Percentiles rank a stretch among this genome's conserved stretches.
phyloP scores from a whole-genome alignment of 1,140 invertebrate species.

The Coelopa frigida region DNA sequence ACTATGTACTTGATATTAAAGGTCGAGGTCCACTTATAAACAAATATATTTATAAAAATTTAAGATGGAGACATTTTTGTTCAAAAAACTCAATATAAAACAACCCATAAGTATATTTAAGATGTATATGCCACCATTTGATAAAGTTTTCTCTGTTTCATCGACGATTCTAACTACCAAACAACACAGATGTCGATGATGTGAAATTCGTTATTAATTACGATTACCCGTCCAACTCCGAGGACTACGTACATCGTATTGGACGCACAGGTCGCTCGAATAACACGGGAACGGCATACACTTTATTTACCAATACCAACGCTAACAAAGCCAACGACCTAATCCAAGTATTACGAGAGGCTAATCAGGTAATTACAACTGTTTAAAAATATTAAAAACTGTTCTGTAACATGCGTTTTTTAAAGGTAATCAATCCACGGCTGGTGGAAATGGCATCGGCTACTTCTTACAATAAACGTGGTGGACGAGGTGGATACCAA shows the following conservation, averaged over 20 bases:
- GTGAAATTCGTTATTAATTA: constrained; percentile 99
- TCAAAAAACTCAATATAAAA: constrained; percentile 24
- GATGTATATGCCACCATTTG: constrained; percentile 5
- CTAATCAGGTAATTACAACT: constrained; percentile 70
- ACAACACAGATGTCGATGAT: constrained; percentile 90
- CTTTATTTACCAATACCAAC: constrained; percentile 93
- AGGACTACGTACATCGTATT: constrained; percentile 99
- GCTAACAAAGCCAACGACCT: constrained; percentile 88
- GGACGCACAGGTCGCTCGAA: constrained; percentile 93
- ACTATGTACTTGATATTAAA: constrained; percentile 27
- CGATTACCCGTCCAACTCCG: constrained; percentile 97
- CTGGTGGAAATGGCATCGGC: constrained; percentile 50
- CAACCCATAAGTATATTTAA: too few relatives aligned
- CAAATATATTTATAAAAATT: constrained; percentile 3
- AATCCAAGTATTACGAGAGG: constrained; percentile 86
- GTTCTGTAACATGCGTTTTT: not conserved
- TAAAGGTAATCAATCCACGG: constrained; percentile 53
- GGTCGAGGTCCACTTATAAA: constrained; percentile 45
- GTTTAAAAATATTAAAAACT: constrained; percentile 4
- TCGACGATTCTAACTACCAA: constrained; percentile 11
- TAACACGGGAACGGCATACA: constrained; percentile 94
- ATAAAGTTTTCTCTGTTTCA: constrained; percentile 7
- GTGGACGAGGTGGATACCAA: constrained; percentile 27
- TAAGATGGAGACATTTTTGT: constrained; percentile 45
- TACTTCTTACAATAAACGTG: constrained; percentile 36